Evolutionary conservation across 2,797 vertebrate genomes (phyloP).

Genomic region (Coccyzus lansbergi): DNA sequence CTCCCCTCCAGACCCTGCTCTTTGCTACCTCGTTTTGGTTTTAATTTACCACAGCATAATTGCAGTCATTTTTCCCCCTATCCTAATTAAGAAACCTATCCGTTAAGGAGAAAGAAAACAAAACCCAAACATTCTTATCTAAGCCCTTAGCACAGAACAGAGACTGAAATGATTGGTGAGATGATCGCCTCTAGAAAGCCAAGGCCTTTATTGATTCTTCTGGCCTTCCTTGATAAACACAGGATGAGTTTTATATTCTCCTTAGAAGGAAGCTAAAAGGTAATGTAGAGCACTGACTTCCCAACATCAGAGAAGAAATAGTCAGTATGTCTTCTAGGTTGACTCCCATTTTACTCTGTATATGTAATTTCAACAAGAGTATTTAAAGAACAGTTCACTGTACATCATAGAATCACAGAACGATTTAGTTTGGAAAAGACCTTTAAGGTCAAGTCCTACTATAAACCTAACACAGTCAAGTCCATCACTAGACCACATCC

Average conservation of each 20-base stretch:
- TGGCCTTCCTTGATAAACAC: constrained; percentile 35
- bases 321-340: neutral
- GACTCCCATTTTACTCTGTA: neutral
- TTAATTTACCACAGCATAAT: constrained; percentile 69
- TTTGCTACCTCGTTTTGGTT: constrained; percentile 65
- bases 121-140: constrained; percentile 56
- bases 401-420: neutral
- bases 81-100: constrained; percentile 67
- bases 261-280: constrained; percentile 1
- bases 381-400: neutral
- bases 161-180: constrained; percentile 61
- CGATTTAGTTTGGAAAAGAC: no score
- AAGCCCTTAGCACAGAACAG: neutral
- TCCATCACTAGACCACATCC: no score
- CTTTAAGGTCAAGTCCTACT: no score
- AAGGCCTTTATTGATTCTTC: constrained; percentile 34
- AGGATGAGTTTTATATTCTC: constrained; percentile 40
- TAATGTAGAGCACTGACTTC: neutral
- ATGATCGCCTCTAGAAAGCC: constrained; percentile 53
- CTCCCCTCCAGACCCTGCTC: constrained; percentile 21
- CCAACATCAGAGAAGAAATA: neutral
- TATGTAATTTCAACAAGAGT: neutral
- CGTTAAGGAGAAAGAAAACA: constrained; percentile 46
- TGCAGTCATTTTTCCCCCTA: constrained; percentile 31
- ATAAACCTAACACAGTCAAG: no score